Evolutionary conservation across 2,113 vertebrate species (phyloP).

Genomic region (Beaufortia kweichowensis): DNA sequence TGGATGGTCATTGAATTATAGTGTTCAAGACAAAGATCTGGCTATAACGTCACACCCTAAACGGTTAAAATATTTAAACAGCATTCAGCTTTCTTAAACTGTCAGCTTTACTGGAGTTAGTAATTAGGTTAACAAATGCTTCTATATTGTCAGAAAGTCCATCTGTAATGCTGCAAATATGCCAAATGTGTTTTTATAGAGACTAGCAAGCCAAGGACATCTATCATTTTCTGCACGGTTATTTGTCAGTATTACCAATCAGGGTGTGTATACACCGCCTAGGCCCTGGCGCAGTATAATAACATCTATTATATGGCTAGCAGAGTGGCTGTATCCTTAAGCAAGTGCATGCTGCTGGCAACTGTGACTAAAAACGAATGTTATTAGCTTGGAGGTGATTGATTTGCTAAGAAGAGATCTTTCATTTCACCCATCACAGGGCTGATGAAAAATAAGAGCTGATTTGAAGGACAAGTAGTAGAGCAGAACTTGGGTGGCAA

Average conservation of each 20-base stretch:
- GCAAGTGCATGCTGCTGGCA: slow-evolving; percentile 55
- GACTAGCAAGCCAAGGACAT: slow-evolving; percentile 43
- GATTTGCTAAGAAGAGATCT: slow-evolving; percentile 60
- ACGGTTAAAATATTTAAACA: background rate
- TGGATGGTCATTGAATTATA: too few relatives aligned
- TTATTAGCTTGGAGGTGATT: slow-evolving; percentile 63
- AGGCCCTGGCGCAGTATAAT: slow-evolving; percentile 40
- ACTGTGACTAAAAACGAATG: slow-evolving; percentile 52
- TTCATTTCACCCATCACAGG: slow-evolving; percentile 62
- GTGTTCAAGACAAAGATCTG: too few relatives aligned
- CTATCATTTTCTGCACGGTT: slow-evolving; percentile 52
- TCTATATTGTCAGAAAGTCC: slow-evolving; percentile 51
- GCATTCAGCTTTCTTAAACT: slow-evolving; percentile 54
- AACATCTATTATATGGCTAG: slow-evolving; percentile 56
- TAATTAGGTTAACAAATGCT: slow-evolving; percentile 50
- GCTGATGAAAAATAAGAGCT: slow-evolving; percentile 55
- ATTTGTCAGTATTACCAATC: slow-evolving; percentile 57
- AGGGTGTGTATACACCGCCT: slow-evolving; percentile 49
- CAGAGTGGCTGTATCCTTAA: slow-evolving; percentile 55
- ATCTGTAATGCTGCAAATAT: slow-evolving; percentile 49
- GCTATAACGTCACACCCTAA: background rate
- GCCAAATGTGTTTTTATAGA: slow-evolving; percentile 60
- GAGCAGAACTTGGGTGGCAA: slow-evolving; percentile 37
- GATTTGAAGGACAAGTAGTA: slow-evolving; percentile 40
- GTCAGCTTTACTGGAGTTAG: slow-evolving; percentile 25